These are phyloP conservation scores for Gnathonemus longibarbis DNA, from an alignment of 2,113 vertebrate genomes.

Conservation along the genomic window DNA sequence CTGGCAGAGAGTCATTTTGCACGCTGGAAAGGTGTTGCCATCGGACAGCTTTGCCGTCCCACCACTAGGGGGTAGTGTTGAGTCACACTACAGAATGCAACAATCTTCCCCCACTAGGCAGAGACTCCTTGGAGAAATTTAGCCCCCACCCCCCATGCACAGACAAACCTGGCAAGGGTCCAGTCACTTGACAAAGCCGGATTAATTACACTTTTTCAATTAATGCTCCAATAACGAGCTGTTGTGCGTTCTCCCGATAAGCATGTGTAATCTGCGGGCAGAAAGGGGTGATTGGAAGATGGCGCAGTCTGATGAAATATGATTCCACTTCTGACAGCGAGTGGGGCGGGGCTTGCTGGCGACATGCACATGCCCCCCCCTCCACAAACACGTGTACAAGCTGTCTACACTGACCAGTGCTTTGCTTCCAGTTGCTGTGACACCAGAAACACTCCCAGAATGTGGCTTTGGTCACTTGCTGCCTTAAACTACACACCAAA, in stretches of 20 bases:
- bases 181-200: slow-evolving; percentile 59
- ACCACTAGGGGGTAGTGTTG: slow-evolving; percentile 68
- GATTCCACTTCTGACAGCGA: slow-evolving; percentile 22
- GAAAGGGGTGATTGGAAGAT: slow-evolving; percentile 34
- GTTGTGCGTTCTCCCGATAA: slow-evolving; percentile 66
- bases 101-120: neutral
- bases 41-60: neutral
- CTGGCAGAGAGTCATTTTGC: neutral
- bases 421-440: neutral
- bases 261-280: slow-evolving; percentile 52
- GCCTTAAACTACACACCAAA: neutral
- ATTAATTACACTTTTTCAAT: slow-evolving; percentile 79
- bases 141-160: slow-evolving; percentile 16
- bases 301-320: slow-evolving; percentile 30
- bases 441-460: neutral
- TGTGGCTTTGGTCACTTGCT: neutral
- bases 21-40: neutral
- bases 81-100: slow-evolving; percentile 41
- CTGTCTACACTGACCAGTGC: slow-evolving; percentile 19
- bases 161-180: slow-evolving; percentile 55
- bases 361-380: neutral
- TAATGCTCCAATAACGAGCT: slow-evolving; percentile 68
- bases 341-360: neutral
- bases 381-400: neutral
- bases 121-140: slow-evolving; percentile 7